Evolutionary conservation across 1,140 invertebrate genomes (phyloP).

Genomic region (Monomorium pharaonis): DNA sequence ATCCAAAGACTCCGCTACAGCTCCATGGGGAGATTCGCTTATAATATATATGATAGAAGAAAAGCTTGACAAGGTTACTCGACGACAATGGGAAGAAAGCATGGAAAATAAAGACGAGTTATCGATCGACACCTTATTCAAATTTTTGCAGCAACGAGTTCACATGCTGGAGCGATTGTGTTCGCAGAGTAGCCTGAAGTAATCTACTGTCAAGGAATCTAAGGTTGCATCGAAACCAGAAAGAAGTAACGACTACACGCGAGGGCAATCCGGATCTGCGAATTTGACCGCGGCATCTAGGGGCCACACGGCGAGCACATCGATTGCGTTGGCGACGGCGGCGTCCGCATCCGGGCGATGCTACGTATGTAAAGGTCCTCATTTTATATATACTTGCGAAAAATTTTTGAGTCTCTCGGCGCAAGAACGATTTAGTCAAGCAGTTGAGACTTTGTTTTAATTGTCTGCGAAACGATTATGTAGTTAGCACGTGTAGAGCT

Average conservation of each 20-base stretch:
- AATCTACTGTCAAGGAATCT: too few species aligned
- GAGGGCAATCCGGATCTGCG: too few species aligned
- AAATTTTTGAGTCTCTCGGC: neutral
- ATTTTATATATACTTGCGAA: neutral
- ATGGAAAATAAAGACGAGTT: neutral
- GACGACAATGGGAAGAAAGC: neutral
- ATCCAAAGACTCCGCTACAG: neutral
- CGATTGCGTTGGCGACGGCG: too few species aligned
- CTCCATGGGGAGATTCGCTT: neutral
- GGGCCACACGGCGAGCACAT: too few species aligned
- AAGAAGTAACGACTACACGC: too few species aligned
- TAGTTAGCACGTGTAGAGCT: neutral
- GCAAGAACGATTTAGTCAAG: neutral
- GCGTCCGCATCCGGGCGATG: too few species aligned
- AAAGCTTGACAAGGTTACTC: neutral
- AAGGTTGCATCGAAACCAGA: too few species aligned
- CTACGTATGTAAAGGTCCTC: neutral
- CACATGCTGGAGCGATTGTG: neutral
- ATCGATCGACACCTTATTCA: neutral
- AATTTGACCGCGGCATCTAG: too few species aligned
- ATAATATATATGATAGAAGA: neutral
- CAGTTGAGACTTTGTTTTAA: neutral
- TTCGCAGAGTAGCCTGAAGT: too few species aligned
- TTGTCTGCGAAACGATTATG: neutral
- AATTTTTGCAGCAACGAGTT: neutral